Evolutionary conservation across 53 echinoderm and acorn worm genomes (phyloP).

Genomic region (Paracentrotus lividus): DNA sequence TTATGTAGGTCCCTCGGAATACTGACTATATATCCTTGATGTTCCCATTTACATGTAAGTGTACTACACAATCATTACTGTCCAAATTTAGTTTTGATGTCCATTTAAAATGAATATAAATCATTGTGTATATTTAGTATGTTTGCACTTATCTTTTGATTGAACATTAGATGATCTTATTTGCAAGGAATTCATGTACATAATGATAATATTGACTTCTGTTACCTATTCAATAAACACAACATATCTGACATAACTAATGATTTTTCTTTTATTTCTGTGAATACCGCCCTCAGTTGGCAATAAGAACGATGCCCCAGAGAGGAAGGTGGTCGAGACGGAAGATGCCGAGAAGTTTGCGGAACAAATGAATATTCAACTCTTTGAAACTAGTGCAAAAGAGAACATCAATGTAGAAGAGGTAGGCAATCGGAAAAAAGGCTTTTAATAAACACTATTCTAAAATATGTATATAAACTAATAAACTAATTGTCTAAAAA

Average conservation of each 20-base stretch:
- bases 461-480: neutral
- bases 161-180: no score
- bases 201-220: no score
- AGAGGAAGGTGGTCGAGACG: slow-evolving; percentile 95
- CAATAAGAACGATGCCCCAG: slow-evolving; percentile 99
- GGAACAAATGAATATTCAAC: slow-evolving; percentile 92
- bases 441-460: neutral
- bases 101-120: no score
- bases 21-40: no score
- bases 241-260: neutral
- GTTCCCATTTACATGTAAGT: no score
- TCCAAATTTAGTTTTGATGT: no score
- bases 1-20: no score
- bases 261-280: neutral
- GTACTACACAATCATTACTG: no score
- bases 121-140: no score
- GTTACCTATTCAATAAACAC: neutral
- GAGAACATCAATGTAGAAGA: slow-evolving; percentile 99
- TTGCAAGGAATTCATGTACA: no score
- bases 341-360: slow-evolving; percentile 95
- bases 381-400: slow-evolving; percentile 99
- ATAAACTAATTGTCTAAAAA: slow-evolving; percentile 8
- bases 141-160: no score
- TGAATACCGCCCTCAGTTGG: slow-evolving; percentile 81
- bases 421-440: slow-evolving; percentile 69